Evolutionary conservation across 2,113 vertebrate genomes (phyloP).

Genomic region (Argyrosomus japonicus): DNA sequence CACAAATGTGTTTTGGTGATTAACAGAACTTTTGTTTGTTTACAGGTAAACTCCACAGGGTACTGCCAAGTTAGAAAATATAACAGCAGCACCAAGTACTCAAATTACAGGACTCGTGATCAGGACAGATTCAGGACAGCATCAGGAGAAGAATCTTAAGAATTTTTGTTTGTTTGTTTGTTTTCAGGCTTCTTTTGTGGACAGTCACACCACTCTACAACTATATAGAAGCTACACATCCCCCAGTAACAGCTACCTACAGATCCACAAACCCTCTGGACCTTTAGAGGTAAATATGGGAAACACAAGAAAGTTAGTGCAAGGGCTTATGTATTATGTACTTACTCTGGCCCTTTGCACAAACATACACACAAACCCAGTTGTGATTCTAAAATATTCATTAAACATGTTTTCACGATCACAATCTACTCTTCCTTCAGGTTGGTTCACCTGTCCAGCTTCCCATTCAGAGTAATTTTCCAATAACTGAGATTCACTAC

Average conservation of each 20-base stretch:
- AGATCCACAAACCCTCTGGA: conserved; percentile 79
- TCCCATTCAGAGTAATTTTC: conserved; percentile 84
- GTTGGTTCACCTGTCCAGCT: conserved; percentile 86
- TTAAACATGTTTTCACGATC: not conserved
- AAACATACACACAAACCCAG: not conserved
- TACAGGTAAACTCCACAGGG: no score
- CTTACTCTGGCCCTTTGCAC: not conserved
- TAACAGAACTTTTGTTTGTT: no score
- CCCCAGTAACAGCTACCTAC: conserved; percentile 86
- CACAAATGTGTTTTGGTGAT: no score
- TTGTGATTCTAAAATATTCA: not conserved
- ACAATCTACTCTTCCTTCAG: conserved; percentile 71
- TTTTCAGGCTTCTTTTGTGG: conserved; percentile 73
- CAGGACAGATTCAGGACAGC: not conserved
- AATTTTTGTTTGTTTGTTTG: not conserved
- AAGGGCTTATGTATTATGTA: no score
- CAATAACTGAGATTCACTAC: conserved; percentile 84
- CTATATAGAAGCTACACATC: conserved; percentile 81
- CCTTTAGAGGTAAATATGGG: conserved; percentile 82
- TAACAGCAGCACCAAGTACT: not conserved
- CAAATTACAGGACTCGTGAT: no score
- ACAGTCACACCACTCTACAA: conserved; percentile 36
- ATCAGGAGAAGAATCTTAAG: not conserved
- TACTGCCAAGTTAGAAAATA: not conserved
- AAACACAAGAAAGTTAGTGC: not conserved